phyloP scores from a whole-genome alignment of 2,113 vertebrate species.

The Sylvicapra grimmia region DNA sequence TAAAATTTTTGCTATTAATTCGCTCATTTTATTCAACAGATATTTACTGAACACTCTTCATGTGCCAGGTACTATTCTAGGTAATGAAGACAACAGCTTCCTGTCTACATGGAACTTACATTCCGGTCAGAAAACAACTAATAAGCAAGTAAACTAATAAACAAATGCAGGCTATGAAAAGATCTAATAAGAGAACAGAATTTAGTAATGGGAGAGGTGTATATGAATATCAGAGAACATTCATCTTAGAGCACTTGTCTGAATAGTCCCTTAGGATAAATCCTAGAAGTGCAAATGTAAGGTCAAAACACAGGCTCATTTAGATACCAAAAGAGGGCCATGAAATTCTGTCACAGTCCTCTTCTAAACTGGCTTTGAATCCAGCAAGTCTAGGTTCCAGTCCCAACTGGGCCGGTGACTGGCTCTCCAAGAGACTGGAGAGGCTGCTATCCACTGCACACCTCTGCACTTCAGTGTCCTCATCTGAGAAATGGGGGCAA shows the following conservation, averaged over 20 bases:
- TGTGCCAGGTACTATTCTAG: background rate
- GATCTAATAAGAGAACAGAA: background rate
- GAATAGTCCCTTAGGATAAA: background rate
- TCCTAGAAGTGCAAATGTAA: background rate
- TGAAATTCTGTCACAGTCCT: background rate
- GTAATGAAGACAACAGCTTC: background rate
- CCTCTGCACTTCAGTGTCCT: background rate
- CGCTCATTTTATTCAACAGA: background rate
- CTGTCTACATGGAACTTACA: background rate
- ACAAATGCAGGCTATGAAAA: background rate
- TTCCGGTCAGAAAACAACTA: background rate
- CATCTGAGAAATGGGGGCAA: background rate
- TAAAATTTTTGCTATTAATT: background rate
- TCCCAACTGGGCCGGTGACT: background rate
- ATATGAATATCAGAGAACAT: background rate
- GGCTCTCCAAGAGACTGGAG: background rate
- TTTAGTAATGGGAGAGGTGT: background rate
- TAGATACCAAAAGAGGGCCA: background rate
- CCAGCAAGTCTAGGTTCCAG: background rate
- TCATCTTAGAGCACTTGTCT: background rate
- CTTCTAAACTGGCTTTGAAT: background rate
- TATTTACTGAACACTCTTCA: background rate
- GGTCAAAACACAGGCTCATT: background rate
- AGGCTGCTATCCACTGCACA: background rate
- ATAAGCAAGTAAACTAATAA: background rate